Conservation (phyloP, 2,797 vertebrate genomes). For the Intellagama lesueurii region DNA sequence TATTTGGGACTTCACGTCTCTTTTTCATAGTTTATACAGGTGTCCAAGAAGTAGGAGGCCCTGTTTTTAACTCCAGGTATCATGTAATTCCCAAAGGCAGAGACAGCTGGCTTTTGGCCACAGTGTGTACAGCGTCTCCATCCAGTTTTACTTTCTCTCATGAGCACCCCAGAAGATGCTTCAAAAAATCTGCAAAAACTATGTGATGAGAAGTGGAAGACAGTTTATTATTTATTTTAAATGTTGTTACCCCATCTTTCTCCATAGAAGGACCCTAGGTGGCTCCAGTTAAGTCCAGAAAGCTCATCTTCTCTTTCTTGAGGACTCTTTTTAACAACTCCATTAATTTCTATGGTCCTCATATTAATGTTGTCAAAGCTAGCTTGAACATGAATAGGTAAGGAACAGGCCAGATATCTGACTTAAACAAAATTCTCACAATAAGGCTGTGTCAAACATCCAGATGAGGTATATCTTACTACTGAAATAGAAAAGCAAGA, state of each 20-base stretch:
- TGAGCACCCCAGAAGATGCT: background rate
- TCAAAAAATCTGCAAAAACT: background rate
- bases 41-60: background rate
- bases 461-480: background rate
- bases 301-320: background rate
- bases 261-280: no score
- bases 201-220: background rate
- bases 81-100: background rate
- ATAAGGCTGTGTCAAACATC: background rate
- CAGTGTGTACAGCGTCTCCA: background rate
- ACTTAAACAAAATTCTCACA: background rate
- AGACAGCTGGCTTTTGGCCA: background rate
- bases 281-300: background rate
- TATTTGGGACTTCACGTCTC: background rate
- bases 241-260: no score
- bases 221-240: no score
- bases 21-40: background rate
- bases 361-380: background rate
- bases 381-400: background rate
- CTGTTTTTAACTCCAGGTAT: background rate
- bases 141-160: background rate
- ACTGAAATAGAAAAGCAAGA: background rate
- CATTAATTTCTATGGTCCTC: background rate
- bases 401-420: background rate
- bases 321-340: background rate